Evolutionary conservation across 2,888 invertebrate species (phyloP), one percentile per base, ranked within the genome.

Genomic region (Heterodera filipjevi): DNA sequence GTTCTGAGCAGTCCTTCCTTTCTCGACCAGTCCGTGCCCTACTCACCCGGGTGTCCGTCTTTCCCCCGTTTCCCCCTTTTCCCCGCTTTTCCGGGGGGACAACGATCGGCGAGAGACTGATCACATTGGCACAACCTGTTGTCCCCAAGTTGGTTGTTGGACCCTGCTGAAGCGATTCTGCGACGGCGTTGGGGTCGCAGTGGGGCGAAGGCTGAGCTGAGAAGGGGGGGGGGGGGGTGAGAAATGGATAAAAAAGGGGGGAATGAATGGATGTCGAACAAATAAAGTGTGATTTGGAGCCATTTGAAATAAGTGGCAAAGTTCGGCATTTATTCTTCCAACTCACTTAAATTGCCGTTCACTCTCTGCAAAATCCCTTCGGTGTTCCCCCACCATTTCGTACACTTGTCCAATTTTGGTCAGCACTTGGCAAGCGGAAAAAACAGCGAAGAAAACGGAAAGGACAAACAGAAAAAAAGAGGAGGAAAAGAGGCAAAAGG

Each of bases 321-420:
- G n/a, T n/a, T n/a, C n/a, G 6, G 19, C 12, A 14, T 71, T 71
- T 71, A 3, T 5, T 10, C 71, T n/a, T n/a, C 19, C 1, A 70
- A 71, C 71, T n/a, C 33, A 73, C 73, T 32, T 27, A 49, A 73
- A 64, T n/a, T 27, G 35, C n/a, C 64, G n/a, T 27, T 73, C 73
- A 73, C 39, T 44, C 5, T 27, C n/a, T 2, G 33, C 73, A 73
- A 73, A 46, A 27, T n/a, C 35, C 14, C n/a, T 39, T 49, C 49
- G 33, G 49, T 73, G 49, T 64, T 27, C 14, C 3, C 12, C 39
- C 49, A 73, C 2, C 49, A 73, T 73, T 49, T n/a, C 35, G 64
- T 49, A 22, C 33, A 73, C 73, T 39, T 73, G 12, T n/a, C 30
- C 64, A 27, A 73, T 49, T 73, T 73, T 73, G 35, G 33, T 49